Evolutionary conservation across 2,888 invertebrate species (phyloP).

Genomic region (Synergus laeviventris): DNA sequence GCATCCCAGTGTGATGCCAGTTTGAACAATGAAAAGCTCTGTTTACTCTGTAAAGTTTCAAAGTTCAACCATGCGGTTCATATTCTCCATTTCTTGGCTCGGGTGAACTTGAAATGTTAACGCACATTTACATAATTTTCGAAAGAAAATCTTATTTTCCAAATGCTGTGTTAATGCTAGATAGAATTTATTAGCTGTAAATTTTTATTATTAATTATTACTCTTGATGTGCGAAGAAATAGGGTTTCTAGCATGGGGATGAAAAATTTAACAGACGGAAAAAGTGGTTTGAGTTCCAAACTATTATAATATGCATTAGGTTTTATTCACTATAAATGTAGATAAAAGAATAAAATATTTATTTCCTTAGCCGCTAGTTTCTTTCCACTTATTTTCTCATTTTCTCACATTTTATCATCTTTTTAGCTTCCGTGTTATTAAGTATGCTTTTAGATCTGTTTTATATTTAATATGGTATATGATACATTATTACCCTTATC

Average conservation of each 20-base stretch:
- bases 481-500: background rate
- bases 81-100: constrained; percentile 28
- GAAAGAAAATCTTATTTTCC: background rate
- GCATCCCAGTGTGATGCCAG: constrained; percentile 1
- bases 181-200: no score
- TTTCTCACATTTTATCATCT: background rate
- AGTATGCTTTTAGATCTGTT: background rate
- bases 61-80: constrained; percentile 28
- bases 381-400: background rate
- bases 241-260: background rate
- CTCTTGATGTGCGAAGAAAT: no score
- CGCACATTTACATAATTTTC: background rate
- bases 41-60: constrained; percentile 30
- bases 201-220: no score
- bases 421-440: background rate
- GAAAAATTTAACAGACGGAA: background rate
- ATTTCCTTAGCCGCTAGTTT: background rate
- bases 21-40: constrained; percentile 37
- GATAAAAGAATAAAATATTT: background rate
- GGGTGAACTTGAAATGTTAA: background rate
- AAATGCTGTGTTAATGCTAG: background rate
- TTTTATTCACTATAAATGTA: background rate
- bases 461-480: no score
- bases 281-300: background rate
- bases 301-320: background rate